Evolutionary conservation across 1,140 invertebrate genomes (phyloP).

Genomic region (Cheumatopsyche charites): DNA sequence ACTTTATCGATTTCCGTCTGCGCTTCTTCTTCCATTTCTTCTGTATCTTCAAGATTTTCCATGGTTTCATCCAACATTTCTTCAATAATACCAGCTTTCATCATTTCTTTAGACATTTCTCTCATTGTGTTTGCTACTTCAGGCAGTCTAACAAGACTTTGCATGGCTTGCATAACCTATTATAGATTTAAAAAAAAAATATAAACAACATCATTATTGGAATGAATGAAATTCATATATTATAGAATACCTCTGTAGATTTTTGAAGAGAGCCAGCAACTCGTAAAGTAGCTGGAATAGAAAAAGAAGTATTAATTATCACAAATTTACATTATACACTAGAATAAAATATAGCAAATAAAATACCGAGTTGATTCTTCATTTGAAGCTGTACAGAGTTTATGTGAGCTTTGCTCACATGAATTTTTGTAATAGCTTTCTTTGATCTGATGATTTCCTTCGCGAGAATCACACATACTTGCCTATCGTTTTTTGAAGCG

Average conservation of each 20-base stretch:
- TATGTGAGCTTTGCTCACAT: slow-evolving; percentile 96
- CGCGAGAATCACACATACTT: slow-evolving; percentile 92
- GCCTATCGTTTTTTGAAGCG: slow-evolving; percentile 94
- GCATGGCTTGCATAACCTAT: slow-evolving; percentile 94
- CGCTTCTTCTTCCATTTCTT: slow-evolving; percentile 91
- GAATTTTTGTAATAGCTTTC: slow-evolving; percentile 89
- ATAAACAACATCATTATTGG: neutral
- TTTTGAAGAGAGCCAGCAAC: slow-evolving; percentile 90
- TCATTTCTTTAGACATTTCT: slow-evolving; percentile 98
- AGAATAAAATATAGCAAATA: neutral
- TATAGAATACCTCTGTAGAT: slow-evolving; percentile 79
- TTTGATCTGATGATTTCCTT: slow-evolving; percentile 93
- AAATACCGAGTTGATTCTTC: slow-evolving; percentile 92
- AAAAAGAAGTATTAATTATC: neutral
- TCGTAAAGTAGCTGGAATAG: slow-evolving; percentile 76
- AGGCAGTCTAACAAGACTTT: slow-evolving; percentile 84
- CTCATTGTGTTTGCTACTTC: slow-evolving; percentile 96
- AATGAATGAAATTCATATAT: neutral
- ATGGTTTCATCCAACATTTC: slow-evolving; percentile 99
- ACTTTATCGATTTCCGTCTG: slow-evolving; percentile 93
- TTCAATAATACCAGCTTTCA: slow-evolving; percentile 98
- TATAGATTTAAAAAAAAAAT: neutral
- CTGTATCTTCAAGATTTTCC: slow-evolving; percentile 86
- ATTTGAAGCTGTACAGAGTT: slow-evolving; percentile 97
- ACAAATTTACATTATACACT: neutral